Evolutionary conservation across 2,113 vertebrate genomes (phyloP).

Genomic region (Turdus rufiventris): DNA sequence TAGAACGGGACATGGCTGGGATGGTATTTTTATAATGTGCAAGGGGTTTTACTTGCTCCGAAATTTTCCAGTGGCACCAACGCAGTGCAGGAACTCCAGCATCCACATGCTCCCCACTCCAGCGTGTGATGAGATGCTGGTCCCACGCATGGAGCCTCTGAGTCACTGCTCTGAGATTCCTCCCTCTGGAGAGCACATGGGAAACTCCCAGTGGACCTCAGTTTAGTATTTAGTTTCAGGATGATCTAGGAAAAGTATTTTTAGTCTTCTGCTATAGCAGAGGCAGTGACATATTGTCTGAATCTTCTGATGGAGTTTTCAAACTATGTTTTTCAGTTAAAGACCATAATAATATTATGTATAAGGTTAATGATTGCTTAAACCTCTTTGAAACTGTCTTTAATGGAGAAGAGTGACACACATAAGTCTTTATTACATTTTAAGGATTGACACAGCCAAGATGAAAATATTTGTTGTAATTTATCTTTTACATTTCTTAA

Average conservation of each 20-base stretch:
- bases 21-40: not conserved
- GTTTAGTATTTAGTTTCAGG: not conserved
- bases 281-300: not conserved
- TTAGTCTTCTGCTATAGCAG: not conserved
- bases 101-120: not conserved
- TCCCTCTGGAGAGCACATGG: not conserved
- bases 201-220: not conserved
- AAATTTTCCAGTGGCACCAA: not conserved
- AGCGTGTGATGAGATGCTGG: rapidly evolving
- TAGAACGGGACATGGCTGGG: not conserved
- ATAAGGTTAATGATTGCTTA: not conserved
- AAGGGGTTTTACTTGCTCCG: not conserved
- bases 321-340: not conserved
- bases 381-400: not conserved
- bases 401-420: not conserved
- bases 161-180: not conserved
- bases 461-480: not conserved
- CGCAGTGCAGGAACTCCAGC: not conserved
- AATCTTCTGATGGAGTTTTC: not conserved
- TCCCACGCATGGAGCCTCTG: not conserved
- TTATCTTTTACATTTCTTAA: not conserved
- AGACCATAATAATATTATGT: not conserved
- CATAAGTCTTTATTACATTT: not conserved
- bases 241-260: not conserved
- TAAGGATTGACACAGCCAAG: not conserved